These are phyloP conservation scores for Notolabrus celidotus DNA, from an alignment of 2,797 vertebrate species.

Conservation along the genomic window DNA sequence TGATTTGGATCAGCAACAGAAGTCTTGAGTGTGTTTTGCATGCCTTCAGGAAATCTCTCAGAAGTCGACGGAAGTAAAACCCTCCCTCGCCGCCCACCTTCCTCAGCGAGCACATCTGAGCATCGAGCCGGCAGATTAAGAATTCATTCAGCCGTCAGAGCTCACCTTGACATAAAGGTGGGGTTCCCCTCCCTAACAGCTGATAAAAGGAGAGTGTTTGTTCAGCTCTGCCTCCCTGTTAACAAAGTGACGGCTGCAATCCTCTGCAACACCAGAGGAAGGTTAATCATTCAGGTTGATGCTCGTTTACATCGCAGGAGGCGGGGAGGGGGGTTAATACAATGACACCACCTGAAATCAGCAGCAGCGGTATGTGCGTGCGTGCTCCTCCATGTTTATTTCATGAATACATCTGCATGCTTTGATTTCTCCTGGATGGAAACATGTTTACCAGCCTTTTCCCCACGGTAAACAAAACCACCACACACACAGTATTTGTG, in stretches of 20 bases:
- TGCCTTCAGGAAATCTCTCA: slow-evolving; percentile 79
- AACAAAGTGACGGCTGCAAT: slow-evolving; percentile 65
- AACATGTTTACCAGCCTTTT: slow-evolving; percentile 42
- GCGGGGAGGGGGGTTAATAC: slow-evolving; percentile 20
- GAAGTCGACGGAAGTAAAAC: slow-evolving; percentile 70
- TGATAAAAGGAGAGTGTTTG: slow-evolving; percentile 62
- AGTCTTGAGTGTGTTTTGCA: slow-evolving; percentile 70
- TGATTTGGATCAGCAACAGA: slow-evolving; percentile 80
- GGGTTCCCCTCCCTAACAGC: slow-evolving; percentile 48
- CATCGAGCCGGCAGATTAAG: slow-evolving; percentile 68
- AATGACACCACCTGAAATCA: slow-evolving; percentile 37
- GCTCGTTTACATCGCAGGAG: slow-evolving; percentile 38
- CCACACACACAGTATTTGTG: slow-evolving; percentile 5
- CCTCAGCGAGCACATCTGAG: slow-evolving; percentile 50
- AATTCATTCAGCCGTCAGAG: slow-evolving; percentile 77
- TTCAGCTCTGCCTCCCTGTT: slow-evolving; percentile 63
- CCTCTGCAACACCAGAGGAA: slow-evolving; percentile 44
- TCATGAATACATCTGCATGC: slow-evolving; percentile 27
- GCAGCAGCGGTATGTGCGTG: slow-evolving; percentile 3
- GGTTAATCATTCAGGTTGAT: slow-evolving; percentile 61
- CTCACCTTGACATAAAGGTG: slow-evolving; percentile 78
- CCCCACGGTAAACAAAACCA: background rate
- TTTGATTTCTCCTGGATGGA: slow-evolving; percentile 39
- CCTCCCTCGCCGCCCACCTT: slow-evolving; percentile 23
- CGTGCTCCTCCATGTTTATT: slow-evolving; percentile 35